A percentile compares a stretch with the other conserved stretches of the same genome.
Evolutionary conservation across 2,113 vertebrate genomes (phyloP).

Genomic region (Typhlomys cinereus): DNA sequence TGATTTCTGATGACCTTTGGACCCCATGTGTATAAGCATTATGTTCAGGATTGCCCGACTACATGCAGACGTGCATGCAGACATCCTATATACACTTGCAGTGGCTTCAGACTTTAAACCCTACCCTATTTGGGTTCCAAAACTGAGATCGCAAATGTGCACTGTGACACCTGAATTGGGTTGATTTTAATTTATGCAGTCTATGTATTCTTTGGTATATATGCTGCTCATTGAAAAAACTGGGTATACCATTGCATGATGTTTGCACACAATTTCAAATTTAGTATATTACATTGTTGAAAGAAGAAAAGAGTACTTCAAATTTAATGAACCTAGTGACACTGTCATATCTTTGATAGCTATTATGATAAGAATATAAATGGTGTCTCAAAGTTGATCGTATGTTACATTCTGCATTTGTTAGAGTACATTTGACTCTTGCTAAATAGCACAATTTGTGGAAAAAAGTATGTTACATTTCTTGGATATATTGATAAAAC

Average conservation of each 20-base stretch:
- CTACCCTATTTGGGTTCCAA: too few species aligned
- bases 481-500: background rate
- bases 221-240: background rate
- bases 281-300: background rate
- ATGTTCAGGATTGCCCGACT: too few species aligned
- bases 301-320: background rate
- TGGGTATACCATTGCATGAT: background rate
- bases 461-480: background rate
- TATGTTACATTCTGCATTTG: background rate
- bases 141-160: background rate
- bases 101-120: background rate
- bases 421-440: background rate
- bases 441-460: background rate
- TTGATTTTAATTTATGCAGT: background rate
- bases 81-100: too few species aligned
- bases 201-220: background rate
- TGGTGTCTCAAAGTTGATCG: background rate
- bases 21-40: too few species aligned
- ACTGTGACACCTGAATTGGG: rapidly evolving
- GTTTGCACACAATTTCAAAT: background rate
- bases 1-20: too few species aligned
- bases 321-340: background rate
- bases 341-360: background rate
- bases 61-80: too few species aligned
- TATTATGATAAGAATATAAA: background rate